These are phyloP conservation scores for Zoanthus sociatus DNA, from an alignment of 92 coral and sea anemone species.

Conservation along the genomic window DNA sequence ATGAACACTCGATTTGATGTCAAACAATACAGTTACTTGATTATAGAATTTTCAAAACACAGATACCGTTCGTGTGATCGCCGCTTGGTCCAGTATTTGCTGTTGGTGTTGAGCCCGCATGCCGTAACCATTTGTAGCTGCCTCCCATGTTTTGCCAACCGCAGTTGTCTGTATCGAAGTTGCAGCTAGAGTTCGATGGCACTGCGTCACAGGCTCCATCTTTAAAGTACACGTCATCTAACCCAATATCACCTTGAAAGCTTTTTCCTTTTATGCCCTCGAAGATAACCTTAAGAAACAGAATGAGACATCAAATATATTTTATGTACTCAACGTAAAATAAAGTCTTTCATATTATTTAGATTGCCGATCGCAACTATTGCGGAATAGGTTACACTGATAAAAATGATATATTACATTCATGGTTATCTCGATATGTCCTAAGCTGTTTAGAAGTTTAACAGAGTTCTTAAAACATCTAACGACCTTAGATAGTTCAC, in stretches of 20 bases:
- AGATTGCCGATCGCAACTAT: too few species aligned
- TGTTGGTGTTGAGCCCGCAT: constrained; percentile 61
- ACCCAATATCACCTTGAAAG: constrained; percentile 56
- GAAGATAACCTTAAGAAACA: constrained; percentile 49
- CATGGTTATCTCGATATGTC: too few species aligned
- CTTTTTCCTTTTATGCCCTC: constrained; percentile 60
- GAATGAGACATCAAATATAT: not conserved
- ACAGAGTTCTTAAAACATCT: too few species aligned
- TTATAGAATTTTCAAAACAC: too few species aligned
- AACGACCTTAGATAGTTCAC: too few species aligned
- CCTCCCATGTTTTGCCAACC: constrained; percentile 18
- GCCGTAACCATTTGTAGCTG: constrained; percentile 62
- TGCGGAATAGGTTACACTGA: too few species aligned
- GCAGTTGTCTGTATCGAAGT: constrained; percentile 25
- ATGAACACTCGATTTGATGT: too few species aligned
- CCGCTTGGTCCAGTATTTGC: constrained; percentile 69
- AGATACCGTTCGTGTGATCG: constrained; percentile 77
- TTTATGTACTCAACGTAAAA: too few species aligned
- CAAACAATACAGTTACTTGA: too few species aligned
- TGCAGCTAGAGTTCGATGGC: not conserved
- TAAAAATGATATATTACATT: too few species aligned
- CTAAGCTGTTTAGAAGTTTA: too few species aligned
- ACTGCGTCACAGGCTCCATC: not conserved
- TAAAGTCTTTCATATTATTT: too few species aligned
- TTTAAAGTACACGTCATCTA: constrained; percentile 64